Conservation (phyloP, 2,888 invertebrate species). For the Zeuzera pyrina region DNA sequence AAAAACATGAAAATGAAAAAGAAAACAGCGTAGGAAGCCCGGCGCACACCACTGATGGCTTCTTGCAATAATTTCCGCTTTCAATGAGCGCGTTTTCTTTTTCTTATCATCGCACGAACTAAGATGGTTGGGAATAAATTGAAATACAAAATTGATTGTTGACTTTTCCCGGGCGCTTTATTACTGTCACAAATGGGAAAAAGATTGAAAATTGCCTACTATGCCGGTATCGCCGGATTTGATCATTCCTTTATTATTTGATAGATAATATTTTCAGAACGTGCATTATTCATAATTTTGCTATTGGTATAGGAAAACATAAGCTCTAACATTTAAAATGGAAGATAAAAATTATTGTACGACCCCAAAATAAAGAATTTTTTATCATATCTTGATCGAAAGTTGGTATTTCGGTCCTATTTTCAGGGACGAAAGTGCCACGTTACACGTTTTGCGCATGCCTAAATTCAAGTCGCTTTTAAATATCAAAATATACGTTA, state of each 20-base stretch:
- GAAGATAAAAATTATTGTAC: too few relatives aligned
- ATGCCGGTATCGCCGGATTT: constrained; percentile 41
- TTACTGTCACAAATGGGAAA: constrained; percentile 72
- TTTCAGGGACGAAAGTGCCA: too few relatives aligned
- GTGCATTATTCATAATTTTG: too few relatives aligned
- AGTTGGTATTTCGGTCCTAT: too few relatives aligned
- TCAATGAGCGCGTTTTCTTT: constrained; percentile 69
- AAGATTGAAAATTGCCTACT: constrained; percentile 67
- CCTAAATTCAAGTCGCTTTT: too few relatives aligned
- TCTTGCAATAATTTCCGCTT: constrained; percentile 74
- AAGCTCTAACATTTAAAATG: too few relatives aligned
- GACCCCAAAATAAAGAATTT: too few relatives aligned
- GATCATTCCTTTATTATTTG: constrained; percentile 39
- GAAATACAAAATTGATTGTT: constrained; percentile 75
- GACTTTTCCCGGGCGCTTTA: constrained; percentile 70
- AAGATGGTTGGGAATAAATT: constrained; percentile 71
- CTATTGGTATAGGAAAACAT: too few relatives aligned
- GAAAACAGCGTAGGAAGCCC: constrained; percentile 42
- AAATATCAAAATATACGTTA: too few relatives aligned
- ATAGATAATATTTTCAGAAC: too few relatives aligned
- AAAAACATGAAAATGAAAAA: constrained; percentile 35
- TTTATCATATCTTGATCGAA: too few relatives aligned
- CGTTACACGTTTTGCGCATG: too few relatives aligned
- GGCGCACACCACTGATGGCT: constrained; percentile 66
- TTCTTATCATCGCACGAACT: constrained; percentile 71